Percentiles rank a stretch among this genome's conserved stretches.
These are phyloP conservation scores for Amyelois transitella DNA, from an alignment of 1,140 invertebrate genomes.

Conservation along the genomic window DNA sequence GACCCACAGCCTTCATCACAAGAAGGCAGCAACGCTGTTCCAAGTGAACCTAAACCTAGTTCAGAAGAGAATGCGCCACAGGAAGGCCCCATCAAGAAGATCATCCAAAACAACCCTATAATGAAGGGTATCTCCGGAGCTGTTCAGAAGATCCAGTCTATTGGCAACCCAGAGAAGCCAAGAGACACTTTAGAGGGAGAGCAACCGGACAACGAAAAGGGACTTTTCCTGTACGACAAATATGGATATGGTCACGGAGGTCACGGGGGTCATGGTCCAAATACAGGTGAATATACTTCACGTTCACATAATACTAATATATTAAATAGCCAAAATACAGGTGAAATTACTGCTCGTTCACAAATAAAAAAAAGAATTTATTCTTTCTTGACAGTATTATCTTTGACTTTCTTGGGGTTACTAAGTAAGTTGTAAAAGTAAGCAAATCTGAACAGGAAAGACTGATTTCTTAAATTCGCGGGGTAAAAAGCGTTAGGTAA, in stretches of 20 bases:
- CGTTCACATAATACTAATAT: neutral
- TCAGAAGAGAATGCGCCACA: conserved; percentile 1
- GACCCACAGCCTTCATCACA: neutral
- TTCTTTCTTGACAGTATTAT: no score
- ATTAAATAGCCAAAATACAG: no score
- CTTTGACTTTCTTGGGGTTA: no score
- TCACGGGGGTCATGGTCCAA: conserved; percentile 6
- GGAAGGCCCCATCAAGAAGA: conserved; percentile 41
- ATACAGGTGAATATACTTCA: neutral
- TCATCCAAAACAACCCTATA: conserved; percentile 52
- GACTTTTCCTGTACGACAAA: neutral
- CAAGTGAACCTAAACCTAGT: conserved; percentile 10
- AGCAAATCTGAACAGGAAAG: no score
- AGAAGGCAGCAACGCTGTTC: conserved; percentile 17
- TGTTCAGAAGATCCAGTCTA: conserved; percentile 41
- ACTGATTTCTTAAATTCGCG: no score
- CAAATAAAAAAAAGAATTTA: no score
- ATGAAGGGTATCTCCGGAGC: conserved; percentile 41
- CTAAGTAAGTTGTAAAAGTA: no score
- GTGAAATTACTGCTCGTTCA: no score
- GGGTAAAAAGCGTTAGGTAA: no score
- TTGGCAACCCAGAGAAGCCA: conserved; percentile 37
- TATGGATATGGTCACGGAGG: conserved; percentile 11
- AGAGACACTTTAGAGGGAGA: conserved; percentile 22
- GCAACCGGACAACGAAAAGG: conserved; percentile 8